Evolutionary conservation across 2,797 vertebrate genomes (phyloP).

Genomic region (Limnodromus scolopaceus): DNA sequence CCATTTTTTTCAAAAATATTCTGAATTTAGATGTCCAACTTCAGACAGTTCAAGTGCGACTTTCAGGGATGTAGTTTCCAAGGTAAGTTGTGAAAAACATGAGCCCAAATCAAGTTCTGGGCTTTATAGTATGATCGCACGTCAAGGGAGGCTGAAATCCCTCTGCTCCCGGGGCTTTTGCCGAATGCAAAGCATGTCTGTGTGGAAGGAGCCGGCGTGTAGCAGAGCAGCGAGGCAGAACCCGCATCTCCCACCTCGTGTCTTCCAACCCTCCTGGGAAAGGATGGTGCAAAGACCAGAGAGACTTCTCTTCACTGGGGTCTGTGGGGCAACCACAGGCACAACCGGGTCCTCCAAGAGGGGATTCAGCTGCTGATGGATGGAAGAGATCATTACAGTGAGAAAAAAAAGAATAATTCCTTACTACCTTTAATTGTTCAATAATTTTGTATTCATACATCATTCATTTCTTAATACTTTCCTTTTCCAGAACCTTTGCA

Average conservation of each 20-base stretch:
- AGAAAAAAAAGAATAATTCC: slow-evolving; percentile 37
- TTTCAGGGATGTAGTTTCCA: neutral
- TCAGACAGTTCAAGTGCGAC: accelerated
- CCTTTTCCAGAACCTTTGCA: slow-evolving; percentile 50
- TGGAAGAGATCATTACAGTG: neutral
- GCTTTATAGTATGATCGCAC: neutral
- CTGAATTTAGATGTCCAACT: neutral
- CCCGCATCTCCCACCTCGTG: accelerated
- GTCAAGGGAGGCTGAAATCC: accelerated
- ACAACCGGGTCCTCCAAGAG: neutral
- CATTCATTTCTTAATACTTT: slow-evolving; percentile 21
- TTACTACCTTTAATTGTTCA: slow-evolving; percentile 66
- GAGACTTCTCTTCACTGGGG: neutral
- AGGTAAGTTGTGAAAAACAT: accelerated
- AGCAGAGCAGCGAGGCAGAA: neutral
- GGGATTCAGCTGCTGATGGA: slow-evolving; percentile 3
- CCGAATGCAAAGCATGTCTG: accelerated
- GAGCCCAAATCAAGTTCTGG: accelerated
- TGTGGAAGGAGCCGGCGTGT: accelerated
- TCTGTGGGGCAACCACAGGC: neutral
- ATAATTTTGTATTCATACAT: slow-evolving; percentile 41
- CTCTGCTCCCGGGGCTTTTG: accelerated
- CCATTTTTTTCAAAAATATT: neutral
- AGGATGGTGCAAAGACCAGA: neutral
- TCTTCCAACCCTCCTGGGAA: neutral